Percentiles rank a stretch among this genome's conserved stretches.
These are phyloP conservation scores for Jacana jacana DNA, from an alignment of 2,113 vertebrate genomes.

Conservation along the genomic window DNA sequence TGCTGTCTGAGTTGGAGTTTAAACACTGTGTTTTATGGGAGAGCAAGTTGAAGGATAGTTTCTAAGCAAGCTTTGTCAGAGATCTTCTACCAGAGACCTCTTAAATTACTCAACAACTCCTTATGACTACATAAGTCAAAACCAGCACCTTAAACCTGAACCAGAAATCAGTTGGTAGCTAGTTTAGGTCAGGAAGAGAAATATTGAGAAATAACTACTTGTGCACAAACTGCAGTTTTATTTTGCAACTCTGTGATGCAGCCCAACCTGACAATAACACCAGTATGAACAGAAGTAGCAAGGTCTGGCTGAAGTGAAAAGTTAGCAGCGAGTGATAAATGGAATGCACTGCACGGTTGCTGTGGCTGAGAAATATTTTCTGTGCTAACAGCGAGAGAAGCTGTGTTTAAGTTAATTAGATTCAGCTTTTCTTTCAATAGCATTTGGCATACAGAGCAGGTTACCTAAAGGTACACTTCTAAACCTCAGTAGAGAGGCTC, in stretches of 20 bases:
- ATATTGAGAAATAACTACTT: neutral
- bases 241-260: neutral
- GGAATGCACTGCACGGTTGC: neutral
- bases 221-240: neutral
- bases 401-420: slow-evolving; percentile 34
- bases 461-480: slow-evolving; percentile 8
- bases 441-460: neutral
- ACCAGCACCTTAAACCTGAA: neutral
- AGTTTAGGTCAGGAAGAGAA: neutral
- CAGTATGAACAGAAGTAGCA: neutral
- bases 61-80: neutral
- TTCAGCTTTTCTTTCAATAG: slow-evolving; percentile 17
- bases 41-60: neutral
- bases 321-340: neutral
- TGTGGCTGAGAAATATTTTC: neutral
- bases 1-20: neutral
- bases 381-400: neutral
- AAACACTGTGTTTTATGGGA: neutral
- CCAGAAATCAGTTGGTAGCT: neutral
- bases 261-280: neutral
- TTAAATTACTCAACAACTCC: neutral
- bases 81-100: neutral
- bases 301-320: neutral
- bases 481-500: neutral
- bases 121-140: neutral